phyloP scores from a whole-genome alignment of 37 sponge, comb jelly and placozoan genomes.

The Aphrocallistes beatrix region DNA sequence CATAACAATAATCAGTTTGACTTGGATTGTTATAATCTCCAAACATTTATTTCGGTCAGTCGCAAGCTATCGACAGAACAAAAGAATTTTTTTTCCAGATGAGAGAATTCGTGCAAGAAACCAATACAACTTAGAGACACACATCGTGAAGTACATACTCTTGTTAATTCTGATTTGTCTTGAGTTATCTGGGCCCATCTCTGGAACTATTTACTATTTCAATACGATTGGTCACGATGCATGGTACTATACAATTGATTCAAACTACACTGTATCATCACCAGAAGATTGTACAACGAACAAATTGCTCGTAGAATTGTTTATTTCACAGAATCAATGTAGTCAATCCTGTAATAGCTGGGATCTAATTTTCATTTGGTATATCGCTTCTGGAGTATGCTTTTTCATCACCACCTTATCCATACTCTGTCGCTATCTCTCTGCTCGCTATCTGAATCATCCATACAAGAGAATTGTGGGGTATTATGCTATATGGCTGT shows the following conservation, averaged over 20 bases:
- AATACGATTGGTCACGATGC: neutral
- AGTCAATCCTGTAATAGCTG: neutral
- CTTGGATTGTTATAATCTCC: neutral
- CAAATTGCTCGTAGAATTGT: neutral
- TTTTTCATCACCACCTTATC: neutral
- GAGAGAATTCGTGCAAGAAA: neutral
- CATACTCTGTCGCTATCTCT: neutral
- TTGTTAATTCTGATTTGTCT: neutral
- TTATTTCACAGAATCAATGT: neutral
- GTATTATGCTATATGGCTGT: neutral
- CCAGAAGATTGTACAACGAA: neutral
- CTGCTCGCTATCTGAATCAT: neutral
- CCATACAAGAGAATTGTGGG: neutral
- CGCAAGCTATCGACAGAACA: neutral
- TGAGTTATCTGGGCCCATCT: neutral
- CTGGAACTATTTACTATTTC: neutral
- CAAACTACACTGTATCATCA: neutral
- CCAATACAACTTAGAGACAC: neutral
- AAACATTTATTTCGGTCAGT: neutral
- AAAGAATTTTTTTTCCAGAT: neutral
- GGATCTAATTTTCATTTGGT: neutral
- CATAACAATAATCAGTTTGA: neutral
- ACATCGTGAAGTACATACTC: neutral
- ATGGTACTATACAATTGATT: neutral
- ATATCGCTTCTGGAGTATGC: neutral